Evolutionary conservation across 2,888 invertebrate species (phyloP), one percentile per base, ranked within the genome.

Genomic region (Tenthredo mesomela): DNA sequence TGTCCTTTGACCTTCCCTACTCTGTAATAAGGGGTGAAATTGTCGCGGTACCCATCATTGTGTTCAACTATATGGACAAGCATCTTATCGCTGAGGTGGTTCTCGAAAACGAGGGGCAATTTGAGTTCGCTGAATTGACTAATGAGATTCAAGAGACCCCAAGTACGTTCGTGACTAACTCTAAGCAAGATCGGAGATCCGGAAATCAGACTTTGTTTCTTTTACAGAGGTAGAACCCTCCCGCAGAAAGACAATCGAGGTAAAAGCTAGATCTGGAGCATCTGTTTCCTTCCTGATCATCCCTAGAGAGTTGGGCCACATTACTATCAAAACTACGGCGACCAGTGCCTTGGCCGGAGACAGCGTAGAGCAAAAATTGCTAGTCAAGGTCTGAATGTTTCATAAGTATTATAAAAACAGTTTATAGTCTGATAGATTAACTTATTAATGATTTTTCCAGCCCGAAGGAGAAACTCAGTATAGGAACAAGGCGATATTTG

Each of bases 11-110:
- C 91, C 93, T 99, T 78, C 99, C 99, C 0, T 97, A 97, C 89
- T 96, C 97, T 0, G 96, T 99, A 18, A 97, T 98, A 89, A 95
- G 96, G 86, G 98, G 98, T 37, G 99, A 99, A 94, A 96, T 97
- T 10, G 95, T 99, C 84, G 96, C 98, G 0, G 95, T 98, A 83
- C 97, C 98, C 75, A 96, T 98, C 15, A 96, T 97, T 1, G 95
- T 99, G 10, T 98, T 97, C 93, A 99, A 98, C 93, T 97, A 98
- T 89, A 95, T 98, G 93, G 95, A 96, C 18, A 96, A 96, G 86
- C 96, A 97, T 87, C 94, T 97, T 0, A 95, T 95, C 18, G 97
- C 97, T 0, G 97, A 97, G 89, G 96, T 99, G 0, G 97, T 97
- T 0, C 94, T 99, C 92, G 97, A 97, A 89, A 95, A 96, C 15